Evolutionary conservation across 2,888 invertebrate genomes (phyloP), one percentile per base, ranked within the genome.

Genomic region (Podotricha telesiphe): DNA sequence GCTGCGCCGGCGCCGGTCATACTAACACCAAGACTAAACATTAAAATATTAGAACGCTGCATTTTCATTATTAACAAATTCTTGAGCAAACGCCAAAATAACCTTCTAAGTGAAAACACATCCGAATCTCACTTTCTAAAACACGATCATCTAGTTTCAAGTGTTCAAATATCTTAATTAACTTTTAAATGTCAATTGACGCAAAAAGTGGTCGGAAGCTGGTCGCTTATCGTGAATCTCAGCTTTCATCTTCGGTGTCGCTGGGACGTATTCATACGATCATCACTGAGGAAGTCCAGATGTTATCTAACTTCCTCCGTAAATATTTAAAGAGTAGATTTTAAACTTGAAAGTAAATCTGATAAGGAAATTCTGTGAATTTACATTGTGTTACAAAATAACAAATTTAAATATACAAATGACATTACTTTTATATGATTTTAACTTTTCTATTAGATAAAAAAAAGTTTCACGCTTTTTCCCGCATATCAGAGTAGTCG

Each of bases 111-210:
- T 59, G 65, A 53, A 64, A 68, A 65, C 63, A 61, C 58, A 64
- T 55, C 28, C 34, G 40, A 56, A 67, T 69, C 47, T 55, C 74
- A 76, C 78, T 78, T 78, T 78, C 78, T 78, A 77, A 78, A 76
- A 77, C 76, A 40, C 45, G 75, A 76, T 75, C 58, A 63, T 56
- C 72, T 61, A 68, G 67, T 71, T 75, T 45, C 67, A 64, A 48
- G 42, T 59, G 61, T 53, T 63, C 50, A 42, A 71, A 48, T 66
- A 59, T 71, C 67, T 73, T 71, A 76, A 76, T 74, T 73, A 75
- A 67, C 73, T 71, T 69, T 75, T 75, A 74, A 77, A 74, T 75
- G 75, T 74, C 75, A 75, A 75, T 74, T 65, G 69, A 58, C 53
- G 59, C 65, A 73, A 70, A 69, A 72, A 61, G 64, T 67, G 61